These are phyloP conservation scores for Eupithecia abbreviata DNA, from an alignment of 2,888 invertebrate species.

Conservation along the genomic window DNA sequence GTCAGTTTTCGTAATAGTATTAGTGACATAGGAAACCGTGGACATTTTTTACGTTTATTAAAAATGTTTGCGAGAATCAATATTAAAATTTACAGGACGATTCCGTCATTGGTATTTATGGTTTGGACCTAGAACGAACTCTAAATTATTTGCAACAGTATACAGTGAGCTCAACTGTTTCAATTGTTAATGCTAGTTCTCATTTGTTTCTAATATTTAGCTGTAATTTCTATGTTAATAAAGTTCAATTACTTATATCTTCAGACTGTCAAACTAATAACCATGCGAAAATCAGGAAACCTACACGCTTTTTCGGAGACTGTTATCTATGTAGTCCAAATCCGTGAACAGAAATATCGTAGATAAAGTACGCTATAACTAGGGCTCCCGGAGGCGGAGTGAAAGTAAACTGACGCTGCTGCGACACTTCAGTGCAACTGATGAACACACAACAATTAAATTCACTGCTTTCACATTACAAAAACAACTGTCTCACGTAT, in stretches of 20 bases:
- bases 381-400: constrained; percentile 62
- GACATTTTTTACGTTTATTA: too few relatives aligned
- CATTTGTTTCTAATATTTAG: neutral
- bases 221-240: neutral
- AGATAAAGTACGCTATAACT: constrained; percentile 69
- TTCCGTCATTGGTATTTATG: neutral
- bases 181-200: neutral
- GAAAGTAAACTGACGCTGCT: constrained; percentile 72
- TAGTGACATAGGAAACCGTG: neutral
- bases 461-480: constrained; percentile 65
- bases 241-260: neutral
- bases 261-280: constrained; percentile 12
- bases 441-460: constrained; percentile 67
- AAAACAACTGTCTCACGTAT: constrained; percentile 51
- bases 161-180: neutral
- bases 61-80: neutral
- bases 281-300: constrained; percentile 32
- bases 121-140: neutral
- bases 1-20: constrained; percentile 3
- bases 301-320: constrained; percentile 40
- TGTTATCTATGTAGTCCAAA: constrained; percentile 58
- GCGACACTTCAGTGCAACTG: constrained; percentile 62
- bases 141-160: neutral
- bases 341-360: constrained; percentile 68
- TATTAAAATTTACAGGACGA: neutral